These are phyloP conservation scores for Drosophila burlai DNA, from an alignment of 1,140 invertebrate species.

Conservation along the genomic window DNA sequence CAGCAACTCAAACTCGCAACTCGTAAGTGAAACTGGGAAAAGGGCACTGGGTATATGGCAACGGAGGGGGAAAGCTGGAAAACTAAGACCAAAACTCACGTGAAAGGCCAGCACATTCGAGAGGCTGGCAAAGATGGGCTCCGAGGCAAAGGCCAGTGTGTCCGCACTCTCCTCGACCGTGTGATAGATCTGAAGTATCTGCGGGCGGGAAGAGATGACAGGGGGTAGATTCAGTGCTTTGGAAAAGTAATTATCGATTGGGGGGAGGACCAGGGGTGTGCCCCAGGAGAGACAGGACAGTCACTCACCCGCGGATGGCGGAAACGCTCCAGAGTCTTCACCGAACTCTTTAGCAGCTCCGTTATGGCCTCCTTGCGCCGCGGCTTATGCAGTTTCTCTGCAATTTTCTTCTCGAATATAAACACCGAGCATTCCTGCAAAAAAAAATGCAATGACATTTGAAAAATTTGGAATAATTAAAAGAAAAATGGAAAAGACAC, in stretches of 20 bases:
- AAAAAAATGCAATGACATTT: not conserved
- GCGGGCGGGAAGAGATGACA: slow-evolving; percentile 45
- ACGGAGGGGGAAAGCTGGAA: slow-evolving; percentile 2
- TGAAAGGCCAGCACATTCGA: slow-evolving; percentile 94
- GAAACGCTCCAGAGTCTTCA: slow-evolving; percentile 93
- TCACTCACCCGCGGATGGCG: slow-evolving; percentile 92
- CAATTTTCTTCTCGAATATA: slow-evolving; percentile 96
- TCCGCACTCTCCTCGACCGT: slow-evolving; percentile 92
- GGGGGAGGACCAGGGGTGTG: not conserved
- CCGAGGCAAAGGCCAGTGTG: slow-evolving; percentile 96
- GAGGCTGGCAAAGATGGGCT: slow-evolving; percentile 94
- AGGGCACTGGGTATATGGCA: not conserved
- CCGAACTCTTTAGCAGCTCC: slow-evolving; percentile 93
- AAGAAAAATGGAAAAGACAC: not conserved
- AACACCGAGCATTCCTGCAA: slow-evolving; percentile 97
- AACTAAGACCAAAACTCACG: slow-evolving; percentile 84
- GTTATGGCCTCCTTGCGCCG: slow-evolving; percentile 96
- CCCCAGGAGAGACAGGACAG: not conserved
- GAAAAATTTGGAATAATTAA: not conserved
- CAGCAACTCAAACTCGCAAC: slow-evolving; percentile 37
- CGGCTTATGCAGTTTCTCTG: slow-evolving; percentile 97
- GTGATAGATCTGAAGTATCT: slow-evolving; percentile 90
- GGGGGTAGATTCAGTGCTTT: slow-evolving; percentile 1
- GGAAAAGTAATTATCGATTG: slow-evolving; percentile 48
- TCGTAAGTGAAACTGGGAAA: slow-evolving; percentile 15